Evolutionary conservation across 2,113 vertebrate species (phyloP), one percentile per base, ranked within the genome.

Genomic region (Numida meleagris): DNA sequence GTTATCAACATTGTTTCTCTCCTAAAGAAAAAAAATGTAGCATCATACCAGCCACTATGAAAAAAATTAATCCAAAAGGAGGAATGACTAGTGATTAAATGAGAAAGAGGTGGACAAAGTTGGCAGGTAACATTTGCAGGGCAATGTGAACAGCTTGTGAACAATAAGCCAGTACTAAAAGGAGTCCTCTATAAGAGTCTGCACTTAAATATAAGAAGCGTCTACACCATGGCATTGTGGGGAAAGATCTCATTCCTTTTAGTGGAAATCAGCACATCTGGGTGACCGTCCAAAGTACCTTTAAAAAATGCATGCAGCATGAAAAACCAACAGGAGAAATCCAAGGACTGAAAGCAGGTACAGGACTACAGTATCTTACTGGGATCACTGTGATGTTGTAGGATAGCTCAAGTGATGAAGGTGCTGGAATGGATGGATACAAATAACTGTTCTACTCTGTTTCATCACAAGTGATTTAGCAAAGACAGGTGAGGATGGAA

Each of bases 51-150:
- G 27, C 25, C 14, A 27, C 27, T 29, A 53, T 53, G 27, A 51
- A 53, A 53, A 50, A 53, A 27, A 51, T 29, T 9, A 53, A 29
- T 29, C 50, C 25, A 53, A 14, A 53, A 27, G 51, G 27, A 53
- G 25, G 51, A 53, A 53, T 0, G 0, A 61, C 31, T n/a, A 51
- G n/a, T n/a, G 46, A 10, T n/a, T 36, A 48, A 57, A 40, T 25
- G 50, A 79, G 66, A 78, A 91, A 84, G 17, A 40, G 40, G 31
- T 34, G 20, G 50, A 40, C 36, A 43, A 36, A 12, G 45, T 50
- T 65, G 43, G 14, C 19, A 75, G 63, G 68, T 38, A 59, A 80
- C 40, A 58, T 38, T 34, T 61, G 27, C 20, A 46, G 10, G 31
- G 31, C 55, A 43, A 46, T 5, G 16, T 75, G 31, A 57, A 57